Percentiles rank a stretch among this genome's conserved stretches.
Evolutionary conservation across 2,888 invertebrate genomes (phyloP).

Genomic region (Oxystoma pomonae): DNA sequence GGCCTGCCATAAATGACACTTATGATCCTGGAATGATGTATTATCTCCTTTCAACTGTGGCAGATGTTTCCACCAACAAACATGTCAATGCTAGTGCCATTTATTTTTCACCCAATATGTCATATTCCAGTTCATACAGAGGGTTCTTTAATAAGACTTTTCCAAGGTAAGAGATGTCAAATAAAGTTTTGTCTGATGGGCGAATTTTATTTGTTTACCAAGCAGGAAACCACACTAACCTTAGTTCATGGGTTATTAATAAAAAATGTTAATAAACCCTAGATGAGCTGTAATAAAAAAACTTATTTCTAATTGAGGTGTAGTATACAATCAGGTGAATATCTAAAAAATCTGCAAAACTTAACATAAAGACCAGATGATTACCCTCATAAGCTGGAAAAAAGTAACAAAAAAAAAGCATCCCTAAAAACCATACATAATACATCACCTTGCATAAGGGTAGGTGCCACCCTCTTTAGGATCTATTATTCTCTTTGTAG

Average conservation of each 20-base stretch:
- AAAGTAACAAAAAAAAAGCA: too few species aligned
- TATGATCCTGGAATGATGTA: conserved; percentile 99
- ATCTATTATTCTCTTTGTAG: not conserved
- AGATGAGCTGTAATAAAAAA: too few species aligned
- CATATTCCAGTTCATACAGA: conserved; percentile 90
- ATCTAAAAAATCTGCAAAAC: too few species aligned
- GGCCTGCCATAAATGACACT: conserved; percentile 86
- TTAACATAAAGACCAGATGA: too few species aligned
- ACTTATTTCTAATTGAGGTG: too few species aligned
- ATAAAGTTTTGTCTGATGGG: too few species aligned
- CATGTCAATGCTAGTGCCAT: conserved; percentile 89
- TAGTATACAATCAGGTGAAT: too few species aligned
- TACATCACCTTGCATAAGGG: not conserved
- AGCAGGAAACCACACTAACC: too few species aligned
- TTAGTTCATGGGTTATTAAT: too few species aligned
- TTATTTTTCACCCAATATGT: conserved; percentile 91
- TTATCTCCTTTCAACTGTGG: conserved; percentile 89
- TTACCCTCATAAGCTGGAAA: too few species aligned
- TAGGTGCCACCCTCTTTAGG: not conserved
- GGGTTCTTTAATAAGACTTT: conserved; percentile 96
- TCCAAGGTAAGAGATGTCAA: conserved; percentile 54
- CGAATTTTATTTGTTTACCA: too few species aligned
- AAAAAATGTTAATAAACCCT: too few species aligned
- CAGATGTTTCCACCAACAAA: conserved; percentile 91
- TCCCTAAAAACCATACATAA: not conserved